phyloP scores from a whole-genome alignment of 2,113 vertebrate species.

The Aramus guarauna region DNA sequence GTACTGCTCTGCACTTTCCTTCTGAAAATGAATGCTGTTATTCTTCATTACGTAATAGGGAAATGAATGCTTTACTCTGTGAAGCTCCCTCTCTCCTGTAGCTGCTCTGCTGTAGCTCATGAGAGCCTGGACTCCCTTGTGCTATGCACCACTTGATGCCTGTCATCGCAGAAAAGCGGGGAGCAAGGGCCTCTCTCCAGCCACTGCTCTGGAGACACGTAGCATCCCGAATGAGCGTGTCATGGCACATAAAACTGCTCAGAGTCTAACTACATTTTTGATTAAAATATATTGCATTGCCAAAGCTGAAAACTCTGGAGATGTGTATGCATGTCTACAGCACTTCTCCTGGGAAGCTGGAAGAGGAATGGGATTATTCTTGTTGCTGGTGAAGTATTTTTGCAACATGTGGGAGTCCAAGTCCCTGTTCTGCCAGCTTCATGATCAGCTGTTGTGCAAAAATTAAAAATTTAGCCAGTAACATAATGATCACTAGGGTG shows the following conservation, averaged over 20 bases:
- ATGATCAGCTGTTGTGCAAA: not conserved
- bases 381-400: not conserved
- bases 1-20: not conserved
- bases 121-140: not conserved
- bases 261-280: not conserved
- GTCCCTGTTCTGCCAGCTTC: not conserved
- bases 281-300: not conserved
- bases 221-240: rapidly evolving
- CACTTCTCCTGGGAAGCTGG: not conserved
- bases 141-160: rapidly evolving
- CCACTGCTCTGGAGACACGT: not conserved
- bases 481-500: not conserved
- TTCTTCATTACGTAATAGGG: not conserved
- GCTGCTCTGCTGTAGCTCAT: not conserved
- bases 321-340: not conserved
- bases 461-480: not conserved
- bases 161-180: rapidly evolving
- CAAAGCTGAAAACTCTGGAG: not conserved
- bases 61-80: rapidly evolving
- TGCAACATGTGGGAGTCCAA: not conserved
- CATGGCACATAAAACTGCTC: not conserved
- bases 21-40: not conserved
- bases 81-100: not conserved
- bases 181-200: not conserved
- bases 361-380: not conserved